Evolutionary conservation across 1,140 invertebrate genomes (phyloP).

Genomic region (Tribolium madens): DNA sequence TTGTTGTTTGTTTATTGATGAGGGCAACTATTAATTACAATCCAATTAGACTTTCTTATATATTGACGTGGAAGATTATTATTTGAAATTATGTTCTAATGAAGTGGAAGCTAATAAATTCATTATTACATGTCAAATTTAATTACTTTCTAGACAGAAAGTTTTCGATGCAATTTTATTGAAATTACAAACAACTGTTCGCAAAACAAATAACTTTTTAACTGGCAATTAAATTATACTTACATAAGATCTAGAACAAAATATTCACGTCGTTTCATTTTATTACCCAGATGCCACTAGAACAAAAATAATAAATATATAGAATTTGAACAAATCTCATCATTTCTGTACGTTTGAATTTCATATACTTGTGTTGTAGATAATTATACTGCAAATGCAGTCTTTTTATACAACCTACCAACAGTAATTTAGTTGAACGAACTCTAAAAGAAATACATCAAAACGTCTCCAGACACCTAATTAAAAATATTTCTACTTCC

Average conservation of each 20-base stretch:
- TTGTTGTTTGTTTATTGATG: conserved; percentile 38
- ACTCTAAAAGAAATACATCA: neutral
- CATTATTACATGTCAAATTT: conserved; percentile 9
- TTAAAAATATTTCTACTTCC: neutral
- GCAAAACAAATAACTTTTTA: neutral
- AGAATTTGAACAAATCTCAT: neutral
- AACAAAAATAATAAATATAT: conserved; percentile 2
- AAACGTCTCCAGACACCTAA: neutral
- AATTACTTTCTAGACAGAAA: conserved; percentile 5
- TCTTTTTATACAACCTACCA: neutral
- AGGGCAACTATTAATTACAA: conserved; percentile 14
- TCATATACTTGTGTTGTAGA: neutral
- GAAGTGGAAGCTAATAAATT: conserved; percentile 9
- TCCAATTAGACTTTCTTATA: conserved; percentile 36
- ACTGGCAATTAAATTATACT: neutral
- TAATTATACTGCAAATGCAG: conserved; percentile 14
- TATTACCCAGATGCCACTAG: neutral
- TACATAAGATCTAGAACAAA: neutral
- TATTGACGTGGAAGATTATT: neutral
- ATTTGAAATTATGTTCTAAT: conserved; percentile 5
- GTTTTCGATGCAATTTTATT: neutral
- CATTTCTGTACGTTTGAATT: neutral
- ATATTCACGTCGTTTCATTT: neutral
- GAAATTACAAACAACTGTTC: neutral
- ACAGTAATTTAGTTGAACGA: conserved; percentile 24